phyloP scores from a whole-genome alignment of 1,140 invertebrate genomes.

The Bombus waltoni region DNA sequence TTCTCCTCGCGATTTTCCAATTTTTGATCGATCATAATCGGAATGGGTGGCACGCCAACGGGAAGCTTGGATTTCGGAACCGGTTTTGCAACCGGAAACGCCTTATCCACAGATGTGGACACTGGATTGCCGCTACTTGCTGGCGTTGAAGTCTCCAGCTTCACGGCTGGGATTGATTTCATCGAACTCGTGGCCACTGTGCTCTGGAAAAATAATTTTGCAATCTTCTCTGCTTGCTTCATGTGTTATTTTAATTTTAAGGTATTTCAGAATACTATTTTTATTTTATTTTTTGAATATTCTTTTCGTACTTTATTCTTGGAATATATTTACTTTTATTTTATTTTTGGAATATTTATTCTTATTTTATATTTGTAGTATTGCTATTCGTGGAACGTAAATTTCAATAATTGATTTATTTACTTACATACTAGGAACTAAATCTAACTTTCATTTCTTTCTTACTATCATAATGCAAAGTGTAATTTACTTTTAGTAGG shows the following conservation, averaged over 20 bases:
- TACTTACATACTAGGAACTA: neutral
- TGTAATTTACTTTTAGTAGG: neutral
- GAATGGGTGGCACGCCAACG: constrained; percentile 78
- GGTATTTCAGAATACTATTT: neutral
- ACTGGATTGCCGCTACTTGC: constrained; percentile 58
- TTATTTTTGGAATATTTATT: neutral
- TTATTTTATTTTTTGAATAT: no score
- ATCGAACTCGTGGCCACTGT: constrained; percentile 59
- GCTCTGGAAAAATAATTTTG: constrained; percentile 64
- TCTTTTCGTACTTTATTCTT: no score
- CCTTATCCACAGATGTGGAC: constrained; percentile 61
- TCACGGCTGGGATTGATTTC: constrained; percentile 56
- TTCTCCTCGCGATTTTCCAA: constrained; percentile 55
- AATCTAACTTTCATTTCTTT: neutral
- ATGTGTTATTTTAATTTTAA: neutral
- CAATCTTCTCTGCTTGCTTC: neutral
- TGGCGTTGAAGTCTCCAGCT: constrained; percentile 64
- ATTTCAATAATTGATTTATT: neutral
- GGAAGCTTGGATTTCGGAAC: constrained; percentile 76
- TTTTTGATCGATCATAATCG: constrained; percentile 70
- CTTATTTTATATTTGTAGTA: neutral
- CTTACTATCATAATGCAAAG: neutral
- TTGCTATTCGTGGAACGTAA: neutral
- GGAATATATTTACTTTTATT: neutral
- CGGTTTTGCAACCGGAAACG: constrained; percentile 32